Evolutionary conservation across 2,113 vertebrate genomes (phyloP).

Genomic region (Heterotis niloticus): DNA sequence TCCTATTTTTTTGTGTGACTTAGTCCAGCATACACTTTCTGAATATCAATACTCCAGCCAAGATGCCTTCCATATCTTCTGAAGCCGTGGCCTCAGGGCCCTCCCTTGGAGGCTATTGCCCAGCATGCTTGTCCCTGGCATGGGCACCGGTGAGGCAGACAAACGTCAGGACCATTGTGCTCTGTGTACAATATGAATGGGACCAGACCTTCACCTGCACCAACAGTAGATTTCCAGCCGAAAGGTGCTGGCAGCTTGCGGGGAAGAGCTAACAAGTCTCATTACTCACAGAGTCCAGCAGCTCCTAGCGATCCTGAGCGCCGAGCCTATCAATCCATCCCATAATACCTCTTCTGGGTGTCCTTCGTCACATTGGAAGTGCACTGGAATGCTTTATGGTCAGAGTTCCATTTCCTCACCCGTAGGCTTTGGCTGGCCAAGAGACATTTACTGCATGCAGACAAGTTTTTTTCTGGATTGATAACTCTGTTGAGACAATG

Average conservation of each 20-base stretch:
- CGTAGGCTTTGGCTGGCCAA: too few relatives aligned
- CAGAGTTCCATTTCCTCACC: too few relatives aligned
- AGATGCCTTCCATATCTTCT: not conserved
- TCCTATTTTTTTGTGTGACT: not conserved
- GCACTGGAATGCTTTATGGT: not conserved
- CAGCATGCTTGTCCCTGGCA: constrained; percentile 4
- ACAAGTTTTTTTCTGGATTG: too few relatives aligned
- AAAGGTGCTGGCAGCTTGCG: constrained; percentile 14
- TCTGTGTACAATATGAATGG: not conserved
- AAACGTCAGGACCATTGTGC: not conserved
- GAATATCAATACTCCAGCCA: not conserved
- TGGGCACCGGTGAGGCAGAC: not conserved
- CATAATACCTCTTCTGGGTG: constrained; percentile 18
- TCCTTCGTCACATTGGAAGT: not conserved
- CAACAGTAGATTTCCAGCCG: constrained; percentile 8
- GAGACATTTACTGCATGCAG: too few relatives aligned
- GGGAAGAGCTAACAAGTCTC: not conserved
- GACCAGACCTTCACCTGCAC: not conserved
- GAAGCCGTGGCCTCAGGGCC: not conserved
- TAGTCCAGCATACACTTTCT: not conserved
- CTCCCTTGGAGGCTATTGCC: constrained; percentile 12
- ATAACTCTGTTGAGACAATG: too few relatives aligned
- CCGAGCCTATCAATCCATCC: constrained; percentile 8
- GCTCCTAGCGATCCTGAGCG: not conserved
- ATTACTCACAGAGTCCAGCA: constrained; percentile 18